Evolutionary conservation across 2,888 invertebrate genomes (phyloP), one percentile per base, ranked within the genome.

Genomic region (Catocala nupta): DNA sequence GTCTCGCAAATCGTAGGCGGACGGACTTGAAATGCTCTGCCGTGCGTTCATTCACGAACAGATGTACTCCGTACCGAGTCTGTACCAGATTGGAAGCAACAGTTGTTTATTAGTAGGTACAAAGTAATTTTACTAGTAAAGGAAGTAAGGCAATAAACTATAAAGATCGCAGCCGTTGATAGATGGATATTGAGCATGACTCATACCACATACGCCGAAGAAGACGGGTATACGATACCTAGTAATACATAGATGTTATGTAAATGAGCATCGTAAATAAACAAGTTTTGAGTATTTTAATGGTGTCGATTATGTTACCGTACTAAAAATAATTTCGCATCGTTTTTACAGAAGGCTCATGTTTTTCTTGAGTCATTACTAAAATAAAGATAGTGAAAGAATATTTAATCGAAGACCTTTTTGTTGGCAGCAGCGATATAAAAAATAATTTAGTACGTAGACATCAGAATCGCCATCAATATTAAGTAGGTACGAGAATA

Each of bases 1-100:
- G 65, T 65, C 68, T 69, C 63, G 63, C 62, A 55, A 65, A 69
- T 59, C 75, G 81, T 81, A 76, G 76, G 81, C 75, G 79, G 68
- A 69, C 53, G 56, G 52, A 67, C 64, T 68, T 58, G 56, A 64
- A n/a, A 12, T 7, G 12, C 6, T 45, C 5, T 59, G 44, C n/a
- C 12, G 33, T 55, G 47, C 36, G 50, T 52, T 52, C 42, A 56
- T 57, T 62, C 52, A 56, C 43, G 25, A 54, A 49, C 39, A 59
- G 12, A 9, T 36, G 47, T 49, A 44, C 13, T 53, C 9, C 7
- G 36, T 55, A 45, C 42, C 5, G 56, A 48, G 58, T 36, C 16
- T 10, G 10, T 47, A 47, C 16, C 16, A 9, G 49, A 52, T 45
- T 59, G 53, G 50, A 51, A 51, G 59, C 45, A 59, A 33, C n/a